Base-by-base conservation (phyloP, 2,113 vertebrate species). In the Rhineura floridana region DNA sequence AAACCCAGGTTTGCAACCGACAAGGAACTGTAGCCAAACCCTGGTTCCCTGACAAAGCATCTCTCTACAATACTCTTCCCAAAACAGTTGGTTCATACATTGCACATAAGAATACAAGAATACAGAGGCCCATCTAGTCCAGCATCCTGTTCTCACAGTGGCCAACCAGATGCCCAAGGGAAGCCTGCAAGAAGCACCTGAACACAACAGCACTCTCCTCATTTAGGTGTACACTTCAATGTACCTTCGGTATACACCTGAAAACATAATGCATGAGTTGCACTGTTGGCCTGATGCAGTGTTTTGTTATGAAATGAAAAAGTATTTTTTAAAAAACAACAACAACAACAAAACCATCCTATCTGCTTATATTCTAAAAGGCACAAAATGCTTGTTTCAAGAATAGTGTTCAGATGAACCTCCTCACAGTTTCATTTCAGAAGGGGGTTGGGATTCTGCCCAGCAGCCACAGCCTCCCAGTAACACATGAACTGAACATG, bases 301-400 rank as follows among this genome's bases (percentile, higher is more conserved):
- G 8, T 21, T 55, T 36, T 80, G 33, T 19, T 59, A 87, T 84
- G 88, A 44, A 72, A 72, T 94, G 79, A 91, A 91, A n/a, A 95
- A 94, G 33, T 36, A 23, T 2, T 46, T 81, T 25, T 44, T 42
- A 55, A 28, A 36, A 28, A 33, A 75, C 0, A 2, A 19, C 42
- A 46, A 52, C 17, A 23, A 48, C 33, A 80, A n/a, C 28, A 69
- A 72, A 89, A 89, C 75, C 62, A 55, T 87, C 67, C 87, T 83
- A n/a, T 89, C 90, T 76, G 84, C 92, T 88, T 94, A 93, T 87
- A 30, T 84, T 95, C 94, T 91, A 92, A 96, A 96, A 97, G 96
- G 96, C 96, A 96, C 96, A 88, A 96, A 90, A 94, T 94, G 83
- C 90, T 91, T 50, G 87, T 93, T 92, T 75, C 83, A 67, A 91